Evolutionary conservation across 2,797 vertebrate species (phyloP).

Genomic region (Micropoecilia bifurca): DNA sequence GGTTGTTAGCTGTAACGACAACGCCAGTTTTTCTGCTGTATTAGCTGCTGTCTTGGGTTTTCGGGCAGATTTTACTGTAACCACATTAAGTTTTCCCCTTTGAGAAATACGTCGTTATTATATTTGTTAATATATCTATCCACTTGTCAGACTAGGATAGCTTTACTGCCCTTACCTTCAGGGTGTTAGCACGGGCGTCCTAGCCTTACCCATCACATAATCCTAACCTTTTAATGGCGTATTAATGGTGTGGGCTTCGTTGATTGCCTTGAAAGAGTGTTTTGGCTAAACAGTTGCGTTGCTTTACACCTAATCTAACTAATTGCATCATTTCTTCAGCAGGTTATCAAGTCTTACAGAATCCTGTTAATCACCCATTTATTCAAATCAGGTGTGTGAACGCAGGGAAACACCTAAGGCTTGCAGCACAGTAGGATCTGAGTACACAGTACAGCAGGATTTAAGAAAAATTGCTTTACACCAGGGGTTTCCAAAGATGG

Average conservation of each 20-base stretch:
- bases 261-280: background rate
- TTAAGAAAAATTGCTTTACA: background rate
- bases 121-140: background rate
- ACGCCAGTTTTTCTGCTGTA: slow-evolving; percentile 75
- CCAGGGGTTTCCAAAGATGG: too few relatives aligned
- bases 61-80: slow-evolving; percentile 58
- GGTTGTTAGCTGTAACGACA: slow-evolving; percentile 72
- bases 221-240: background rate
- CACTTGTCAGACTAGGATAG: background rate
- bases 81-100: slow-evolving; percentile 45
- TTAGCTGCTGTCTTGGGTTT: slow-evolving; percentile 78
- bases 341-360: background rate
- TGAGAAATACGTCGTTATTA: slow-evolving; percentile 12
- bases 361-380: background rate
- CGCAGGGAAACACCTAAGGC: background rate
- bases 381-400: background rate
- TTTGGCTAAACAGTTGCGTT: slow-evolving; percentile 10
- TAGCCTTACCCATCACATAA: slow-evolving; percentile 10
- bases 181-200: slow-evolving; percentile 28
- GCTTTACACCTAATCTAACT: background rate
- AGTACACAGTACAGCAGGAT: too few relatives aligned
- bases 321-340: background rate
- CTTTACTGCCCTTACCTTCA: background rate
- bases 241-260: background rate
- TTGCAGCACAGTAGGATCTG: background rate